Evolutionary conservation across 2,113 vertebrate species (phyloP).

Genomic region (Myotis lucifugus): DNA sequence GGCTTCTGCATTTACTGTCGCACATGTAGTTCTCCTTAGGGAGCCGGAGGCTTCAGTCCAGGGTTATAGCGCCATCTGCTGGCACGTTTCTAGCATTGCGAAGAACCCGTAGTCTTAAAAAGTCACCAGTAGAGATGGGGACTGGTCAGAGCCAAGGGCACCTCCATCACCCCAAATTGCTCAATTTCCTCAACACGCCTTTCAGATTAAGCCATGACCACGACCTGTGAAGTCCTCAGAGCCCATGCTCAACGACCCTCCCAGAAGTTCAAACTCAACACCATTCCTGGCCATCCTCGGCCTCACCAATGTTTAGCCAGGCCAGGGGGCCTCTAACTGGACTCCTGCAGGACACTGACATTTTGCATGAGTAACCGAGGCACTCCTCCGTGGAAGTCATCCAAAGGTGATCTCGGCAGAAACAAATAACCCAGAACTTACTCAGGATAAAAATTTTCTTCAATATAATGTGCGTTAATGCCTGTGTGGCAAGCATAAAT

Average conservation of each 20-base stretch:
- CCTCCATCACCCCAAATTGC: not conserved
- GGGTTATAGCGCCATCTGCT: conserved; percentile 76
- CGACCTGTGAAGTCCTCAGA: not conserved
- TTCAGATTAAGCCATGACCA: not conserved
- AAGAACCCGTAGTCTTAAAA: fast-evolving
- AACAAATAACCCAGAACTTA: not conserved
- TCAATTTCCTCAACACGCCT: not conserved
- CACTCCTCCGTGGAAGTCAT: not conserved
- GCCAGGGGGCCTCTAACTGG: not conserved
- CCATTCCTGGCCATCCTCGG: too few species aligned
- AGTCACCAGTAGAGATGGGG: not conserved
- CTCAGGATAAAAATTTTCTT: not conserved
- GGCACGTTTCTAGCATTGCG: conserved; percentile 40
- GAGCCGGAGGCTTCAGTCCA: not conserved
- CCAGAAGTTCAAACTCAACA: not conserved
- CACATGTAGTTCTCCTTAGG: not conserved
- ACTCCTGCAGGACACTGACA: too few species aligned
- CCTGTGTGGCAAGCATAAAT: not conserved
- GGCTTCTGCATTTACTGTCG: fast-evolving
- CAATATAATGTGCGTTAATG: not conserved
- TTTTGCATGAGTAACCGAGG: not conserved
- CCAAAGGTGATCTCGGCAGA: not conserved
- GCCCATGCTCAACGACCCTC: not conserved
- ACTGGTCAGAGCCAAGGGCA: not conserved
- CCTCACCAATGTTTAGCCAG: not conserved